Evolutionary conservation across 2,888 invertebrate species (phyloP), one percentile per base, ranked within the genome.

Genomic region (Branchellion lobata): DNA sequence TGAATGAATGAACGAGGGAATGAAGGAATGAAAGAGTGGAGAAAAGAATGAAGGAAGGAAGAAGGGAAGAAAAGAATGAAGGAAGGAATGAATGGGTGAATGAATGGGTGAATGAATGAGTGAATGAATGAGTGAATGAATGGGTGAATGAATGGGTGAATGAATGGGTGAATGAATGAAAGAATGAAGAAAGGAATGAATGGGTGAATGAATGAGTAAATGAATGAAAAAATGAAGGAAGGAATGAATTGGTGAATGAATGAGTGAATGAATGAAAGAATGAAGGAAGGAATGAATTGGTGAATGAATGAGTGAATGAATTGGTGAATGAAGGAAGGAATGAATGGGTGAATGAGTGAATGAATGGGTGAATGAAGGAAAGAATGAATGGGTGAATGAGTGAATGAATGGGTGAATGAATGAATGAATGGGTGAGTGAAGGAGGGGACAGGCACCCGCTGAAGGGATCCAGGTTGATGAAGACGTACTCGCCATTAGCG

Each of bases 401-500:
- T 57, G 61, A 5, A n/a, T 57, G 61, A 14, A n/a, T 57, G 61
- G 8, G 21, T 57, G 21, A 5, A n/a, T 24, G 21, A 3, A n/a
- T 57, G 61, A 14, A 57, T 57, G 61, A 14, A n/a, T 57, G 61
- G 8, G 24, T 24, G 5, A 14, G 61, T 57, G 61, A 14, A n/a
- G 8, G 21, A 8, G 21, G 11, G 24, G 3, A n/a, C 21, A 57
- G 8, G 21, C 8, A 79, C 79, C 73, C 72, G 36, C 72, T 73
- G 36, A 79, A 57, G 34, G 73, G 79, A 33, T 79, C 79, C 27
- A 79, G 29, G 57, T 79, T 71, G 79, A 79, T 71, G 79, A 79
- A 79, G 61, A 79, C 73, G 29, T 79, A 79, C 51, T 79, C 79
- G 18, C 79, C 79, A 57, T 79, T 79, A n/a, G 24, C 73, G 29